Base-by-base conservation (phyloP, 2,888 invertebrate species). In the Drosophila kokeensis region DNA sequence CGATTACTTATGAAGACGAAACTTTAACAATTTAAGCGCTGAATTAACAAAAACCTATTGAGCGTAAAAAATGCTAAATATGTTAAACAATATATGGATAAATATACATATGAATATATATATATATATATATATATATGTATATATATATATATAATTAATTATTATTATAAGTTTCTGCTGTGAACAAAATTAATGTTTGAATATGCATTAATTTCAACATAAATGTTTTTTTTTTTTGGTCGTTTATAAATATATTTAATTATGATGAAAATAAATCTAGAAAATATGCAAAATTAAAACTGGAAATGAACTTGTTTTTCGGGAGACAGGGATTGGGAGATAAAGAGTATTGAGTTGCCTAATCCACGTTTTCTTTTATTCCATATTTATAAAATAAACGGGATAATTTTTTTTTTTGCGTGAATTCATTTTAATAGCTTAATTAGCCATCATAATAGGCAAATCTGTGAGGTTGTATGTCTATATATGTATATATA, bases 181-280 rank as follows among this genome's bases (percentile, higher is more conserved):
- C 81, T 82, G 83, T 82, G 81, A 82, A 79, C 60, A 68, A 69
- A 60, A 71, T 75, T 73, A 76, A 73, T 69, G 65, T 69, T 80
- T 67, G 64, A 79, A 69, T 68, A 62, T 68, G 73, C 82, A 79
- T 71, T 82, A 61, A 70, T 71, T 82, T 79, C 49, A 54, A 50
- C 15, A 27, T 24, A 45, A 24, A 15, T 27, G 7, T 55, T 55
- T 45, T 48, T 67, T 61, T 64, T 69, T 64, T 75, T 52, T 55
- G 45, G 54, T 62, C 61, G 63, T 62, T 60, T 45, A 70, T 57
- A 52, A 57, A 61, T 58, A 52, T 54, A 64, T 55, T 36, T 38
- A 58, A 40, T 64, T 57, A 45, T 42, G 27, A 54, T 45, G 27
- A 59, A 64, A 71, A 72, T 58, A 80, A 80, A 76, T 64, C 52